Percentiles rank a stretch among this genome's conserved stretches.
Evolutionary conservation across 1,140 invertebrate genomes (phyloP).

Genomic region (Ceratina calcarata): DNA sequence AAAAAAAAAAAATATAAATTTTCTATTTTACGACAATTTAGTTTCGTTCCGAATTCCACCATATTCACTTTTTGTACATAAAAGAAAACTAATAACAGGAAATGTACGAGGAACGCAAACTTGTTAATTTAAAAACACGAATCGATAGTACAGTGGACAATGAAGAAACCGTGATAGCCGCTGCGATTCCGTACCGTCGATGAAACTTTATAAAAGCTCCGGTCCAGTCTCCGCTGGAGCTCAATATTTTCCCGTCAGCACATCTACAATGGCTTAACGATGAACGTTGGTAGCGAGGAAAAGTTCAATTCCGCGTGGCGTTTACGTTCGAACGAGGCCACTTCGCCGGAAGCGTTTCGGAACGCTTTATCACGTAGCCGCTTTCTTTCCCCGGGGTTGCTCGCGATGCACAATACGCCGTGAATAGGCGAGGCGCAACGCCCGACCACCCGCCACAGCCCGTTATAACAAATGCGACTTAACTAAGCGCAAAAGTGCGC

Average conservation of each 20-base stretch:
- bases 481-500: constrained; percentile 63
- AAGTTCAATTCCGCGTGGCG: constrained; percentile 1
- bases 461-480: constrained; percentile 53
- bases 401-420: not conserved
- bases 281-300: not conserved
- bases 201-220: not conserved
- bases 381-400: not conserved
- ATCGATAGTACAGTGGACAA: not conserved
- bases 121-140: not conserved
- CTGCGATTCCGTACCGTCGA: not conserved
- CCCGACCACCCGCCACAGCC: not conserved
- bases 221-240: not conserved
- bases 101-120: not conserved
- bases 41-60: no score
- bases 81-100: not conserved
- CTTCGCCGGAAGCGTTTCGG: not conserved
- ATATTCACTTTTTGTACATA: not conserved
- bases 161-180: not conserved
- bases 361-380: not conserved
- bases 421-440: constrained; percentile 6
- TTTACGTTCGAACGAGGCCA: constrained; percentile 9
- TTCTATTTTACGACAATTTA: no score
- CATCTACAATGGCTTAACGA: not conserved
- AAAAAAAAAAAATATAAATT: not conserved
- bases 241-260: not conserved